Evolutionary conservation across 2,113 vertebrate genomes (phyloP), one percentile per base, ranked within the genome.

Genomic region (Nycticryphes semicollaris): DNA sequence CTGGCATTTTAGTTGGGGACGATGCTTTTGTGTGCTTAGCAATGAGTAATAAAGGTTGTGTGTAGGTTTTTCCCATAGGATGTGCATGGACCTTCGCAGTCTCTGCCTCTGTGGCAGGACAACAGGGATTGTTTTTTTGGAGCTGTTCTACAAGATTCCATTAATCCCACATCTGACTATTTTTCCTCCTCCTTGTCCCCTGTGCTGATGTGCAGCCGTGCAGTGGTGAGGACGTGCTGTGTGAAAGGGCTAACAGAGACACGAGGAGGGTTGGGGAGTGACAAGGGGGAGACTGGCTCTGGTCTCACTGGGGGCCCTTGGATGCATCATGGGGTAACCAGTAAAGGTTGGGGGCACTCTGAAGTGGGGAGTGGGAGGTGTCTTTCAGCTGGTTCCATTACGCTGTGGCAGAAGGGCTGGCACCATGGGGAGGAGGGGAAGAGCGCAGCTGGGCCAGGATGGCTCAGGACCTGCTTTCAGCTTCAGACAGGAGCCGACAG

Each of bases 231-330:
- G 69, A 41, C 4, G 3, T 2, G 20, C 43, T 53, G 16, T 41
- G 25, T 25, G 66, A 48, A 83, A 11, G 7, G 37, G 45, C 13
- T 64, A 14, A 10, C 3, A 12, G 24, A 48, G 39, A 2, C 31
- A 20, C 23, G 37, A 54, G 25, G 35, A 54, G 20, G 43, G 14
- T 12, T 1, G 1, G 28, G 35, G 30, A 14, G 20, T 35, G 43
- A 9, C 2, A 0, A 2, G 12, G 43, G 17, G 8, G 35, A 23
- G 22, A 33, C 23, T 22, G 4, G 14, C 64, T 53, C 18, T 30
- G 14, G 39, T 39, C 33, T 69, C 11, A 25, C 35, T 59, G 4
- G 0, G 2, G 33, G 43, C 69, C 37, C 37, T 63, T 10, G 62
- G 45, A 17, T 33, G 31, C 9, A 9, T 11, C 5, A 13, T 1